Evolutionary conservation across 2,888 invertebrate species (phyloP), one percentile per base, ranked within the genome.

Genomic region (Apamea epomidion): DNA sequence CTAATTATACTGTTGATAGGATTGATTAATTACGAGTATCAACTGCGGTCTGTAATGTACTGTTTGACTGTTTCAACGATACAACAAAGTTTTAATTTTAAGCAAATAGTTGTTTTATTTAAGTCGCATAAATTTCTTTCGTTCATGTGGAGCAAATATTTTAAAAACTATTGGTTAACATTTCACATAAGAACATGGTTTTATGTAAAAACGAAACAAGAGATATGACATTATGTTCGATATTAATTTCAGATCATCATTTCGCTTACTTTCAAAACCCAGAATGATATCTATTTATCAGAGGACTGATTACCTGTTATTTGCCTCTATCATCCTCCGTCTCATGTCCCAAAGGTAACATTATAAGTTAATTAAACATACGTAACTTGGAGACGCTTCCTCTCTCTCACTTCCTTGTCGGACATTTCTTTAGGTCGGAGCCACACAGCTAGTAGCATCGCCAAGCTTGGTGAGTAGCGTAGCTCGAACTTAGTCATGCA

Each of bases 331-430:
- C 73, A 51, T 84, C 29, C 51, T 48, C 65, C 21, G 64, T 54
- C 68, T 29, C 29, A 29, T 84, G 62, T 62, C 69, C 78, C 81
- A 65, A 80, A 82, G 71, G 72, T 87, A 87, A 83, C 78, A 83
- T 88, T 84, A 81, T 82, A 80, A 84, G 78, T 75, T 82, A 78
- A 88, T 88, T 74, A 77, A 80, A 81, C 74, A 69, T 72, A 87
- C 87, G 89, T 87, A 90, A 89, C 88, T 37, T 81, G 87, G 91
- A 90, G 91, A 90, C 74, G 82, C 91, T 93, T 92, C 91, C 92
- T 92, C 85, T 85, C 76, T 80, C 83, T 90, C 73, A 91, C 92
- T 93, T 93, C 93, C 93, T 92, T 83, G 77, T 90, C 88, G 87
- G 88, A 91, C 87, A 84, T 90, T 84, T 51, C 64, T 78, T 77